A percentile compares a stretch with the other conserved stretches of the same genome.
Conservation (phyloP, 1,140 invertebrate species). For the Ectropis grisescens region DNA sequence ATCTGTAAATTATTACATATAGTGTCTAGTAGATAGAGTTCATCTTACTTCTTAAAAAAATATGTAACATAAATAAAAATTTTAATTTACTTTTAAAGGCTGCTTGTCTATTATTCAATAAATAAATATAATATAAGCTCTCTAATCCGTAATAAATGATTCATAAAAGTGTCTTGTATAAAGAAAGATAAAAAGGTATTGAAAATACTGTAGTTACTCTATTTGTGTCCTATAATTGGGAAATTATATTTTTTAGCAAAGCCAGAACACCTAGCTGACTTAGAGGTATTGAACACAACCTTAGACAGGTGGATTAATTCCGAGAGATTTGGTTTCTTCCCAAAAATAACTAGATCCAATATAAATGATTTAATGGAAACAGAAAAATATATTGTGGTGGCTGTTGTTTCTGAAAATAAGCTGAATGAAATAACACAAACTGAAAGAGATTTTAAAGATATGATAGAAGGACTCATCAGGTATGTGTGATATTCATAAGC, state of each 20-base stretch:
- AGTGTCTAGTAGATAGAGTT: no score
- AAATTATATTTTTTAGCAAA: slow-evolving; percentile 24
- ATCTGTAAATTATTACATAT: slow-evolving; percentile 2
- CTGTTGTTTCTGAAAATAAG: slow-evolving; percentile 90
- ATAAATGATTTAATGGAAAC: slow-evolving; percentile 86
- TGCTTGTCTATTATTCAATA: no score
- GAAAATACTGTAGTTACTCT: not conserved
- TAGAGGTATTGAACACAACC: slow-evolving; percentile 74
- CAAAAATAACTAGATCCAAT: slow-evolving; percentile 87
- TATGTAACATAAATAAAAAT: no score
- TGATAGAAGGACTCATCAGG: slow-evolving; percentile 86
- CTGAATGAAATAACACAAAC: slow-evolving; percentile 83
- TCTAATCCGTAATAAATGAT: no score
- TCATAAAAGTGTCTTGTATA: no score
- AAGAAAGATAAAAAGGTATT: no score
- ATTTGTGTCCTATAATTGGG: slow-evolving; percentile 1
- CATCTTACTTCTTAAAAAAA: no score
- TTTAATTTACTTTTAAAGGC: no score
- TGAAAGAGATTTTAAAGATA: slow-evolving; percentile 87
- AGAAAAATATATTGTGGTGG: slow-evolving; percentile 89
- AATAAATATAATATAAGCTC: no score
- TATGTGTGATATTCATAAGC: slow-evolving; percentile 19
- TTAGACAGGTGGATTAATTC: slow-evolving; percentile 89
- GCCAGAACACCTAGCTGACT: slow-evolving; percentile 64
- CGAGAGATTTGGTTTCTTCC: slow-evolving; percentile 92